Evolutionary conservation across 2,797 vertebrate genomes (phyloP).

Genomic region (Adrianichthys oophorus): DNA sequence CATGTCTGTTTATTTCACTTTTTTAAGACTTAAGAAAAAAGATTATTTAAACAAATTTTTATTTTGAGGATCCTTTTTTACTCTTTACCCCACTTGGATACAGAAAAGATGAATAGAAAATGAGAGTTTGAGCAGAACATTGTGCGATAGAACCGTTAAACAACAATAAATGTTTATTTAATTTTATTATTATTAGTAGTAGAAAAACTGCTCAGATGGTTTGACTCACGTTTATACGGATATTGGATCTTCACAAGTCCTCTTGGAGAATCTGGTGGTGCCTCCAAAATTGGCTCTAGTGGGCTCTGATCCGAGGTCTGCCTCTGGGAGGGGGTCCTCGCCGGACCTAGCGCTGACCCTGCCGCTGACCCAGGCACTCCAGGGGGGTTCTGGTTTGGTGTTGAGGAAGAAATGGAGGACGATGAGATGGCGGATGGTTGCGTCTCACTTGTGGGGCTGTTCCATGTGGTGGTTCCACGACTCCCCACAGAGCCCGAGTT

Average conservation of each 20-base stretch:
- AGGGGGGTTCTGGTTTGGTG: conserved; percentile 9
- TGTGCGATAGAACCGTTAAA: too few species aligned
- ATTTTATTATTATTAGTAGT: too few species aligned
- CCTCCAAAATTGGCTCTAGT: conserved; percentile 59
- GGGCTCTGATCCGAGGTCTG: conserved; percentile 40
- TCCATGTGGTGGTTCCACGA: conserved; percentile 61
- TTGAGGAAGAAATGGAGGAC: not conserved
- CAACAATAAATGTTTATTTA: too few species aligned
- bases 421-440: conserved; percentile 17
- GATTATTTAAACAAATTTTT: too few species aligned
- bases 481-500: conserved; percentile 57
- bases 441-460: conserved; percentile 28
- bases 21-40: too few species aligned
- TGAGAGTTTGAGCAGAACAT: too few species aligned
- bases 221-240: conserved; percentile 72
- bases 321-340: conserved; percentile 29
- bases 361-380: not conserved
- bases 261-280: conserved; percentile 38
- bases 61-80: too few species aligned
- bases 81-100: too few species aligned
- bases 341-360: conserved; percentile 13
- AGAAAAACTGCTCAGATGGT: not conserved
- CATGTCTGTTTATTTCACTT: too few species aligned
- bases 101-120: too few species aligned
- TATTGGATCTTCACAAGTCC: conserved; percentile 34